Evolutionary conservation across 1,140 invertebrate species (phyloP), one percentile per base, ranked within the genome.

Genomic region (Pogonomyrmex californicus): DNA sequence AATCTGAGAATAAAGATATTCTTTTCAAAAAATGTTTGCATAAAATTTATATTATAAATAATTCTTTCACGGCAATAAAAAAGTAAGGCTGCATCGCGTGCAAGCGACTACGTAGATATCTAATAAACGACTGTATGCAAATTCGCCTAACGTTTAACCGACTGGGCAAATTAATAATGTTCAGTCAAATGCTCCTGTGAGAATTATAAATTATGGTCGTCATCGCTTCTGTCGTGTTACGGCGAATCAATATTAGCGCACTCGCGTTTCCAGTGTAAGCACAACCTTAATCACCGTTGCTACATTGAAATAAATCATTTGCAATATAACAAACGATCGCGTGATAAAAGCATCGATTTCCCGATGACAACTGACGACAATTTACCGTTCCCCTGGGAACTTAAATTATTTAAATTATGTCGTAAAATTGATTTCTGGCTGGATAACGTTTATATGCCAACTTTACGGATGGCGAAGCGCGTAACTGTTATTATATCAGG

Each of bases 181-280:
- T 85, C 73, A 44, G 60, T 85, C 56, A 85, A 85, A 85, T 38
- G 81, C 73, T 65, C 70, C 63, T 23, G 51, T 49, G 78, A 82
- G 86, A 82, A 86, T 89, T 86, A 77, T 63, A 82, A 81, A 62
- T 86, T 85, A 71, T 83, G 82, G 66, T 82, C 81, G 87, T 88
- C 87, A 90, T 88, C 78, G 75, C 58, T 51, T 77, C 75, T 81
- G 87, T 87, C 85, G 58, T 75, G 86, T 90, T 88, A 87, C 66
- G 14, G 51, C 33, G 41, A 77, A 83, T 70, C 63, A 79, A 87
- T 88, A 90, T 88, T 85, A 85, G 87, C 38, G 44, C 54, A 47
- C 54, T 73, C 81, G 54, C 60, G 70, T 76, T 81, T 76, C 79
- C 70, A 68, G 76, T 66, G 86, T 73, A 78, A 78, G 47, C 63